Evolutionary conservation across 2,888 invertebrate genomes (phyloP).

Genomic region (Ectemnius lituratus): DNA sequence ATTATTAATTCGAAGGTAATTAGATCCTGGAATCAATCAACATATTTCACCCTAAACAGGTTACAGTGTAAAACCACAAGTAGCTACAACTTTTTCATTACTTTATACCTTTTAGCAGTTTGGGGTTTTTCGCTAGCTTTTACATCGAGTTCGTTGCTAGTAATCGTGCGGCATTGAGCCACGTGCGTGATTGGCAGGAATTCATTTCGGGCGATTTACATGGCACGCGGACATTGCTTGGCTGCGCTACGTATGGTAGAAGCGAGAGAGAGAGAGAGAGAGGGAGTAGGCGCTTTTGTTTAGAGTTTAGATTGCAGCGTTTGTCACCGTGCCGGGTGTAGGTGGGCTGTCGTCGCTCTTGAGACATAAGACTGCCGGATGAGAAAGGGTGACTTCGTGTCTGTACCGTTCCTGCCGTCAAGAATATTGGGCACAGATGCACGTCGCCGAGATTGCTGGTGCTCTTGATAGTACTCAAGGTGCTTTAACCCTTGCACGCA

Average conservation of each 20-base stretch:
- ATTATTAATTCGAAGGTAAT: no score
- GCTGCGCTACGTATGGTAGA: constrained; percentile 47
- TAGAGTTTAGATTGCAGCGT: constrained; percentile 57
- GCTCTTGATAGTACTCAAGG: constrained; percentile 62
- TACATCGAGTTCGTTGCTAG: constrained; percentile 8
- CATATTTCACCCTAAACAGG: no score
- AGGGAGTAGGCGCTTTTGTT: constrained; percentile 58
- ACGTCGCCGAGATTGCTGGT: constrained; percentile 64
- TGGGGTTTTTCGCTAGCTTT: constrained; percentile 29
- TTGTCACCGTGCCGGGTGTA: constrained; percentile 61
- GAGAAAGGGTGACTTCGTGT: constrained; percentile 31
- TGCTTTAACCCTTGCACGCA: constrained; percentile 22
- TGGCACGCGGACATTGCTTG: constrained; percentile 66
- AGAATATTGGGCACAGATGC: constrained; percentile 72
- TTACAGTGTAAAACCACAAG: no score
- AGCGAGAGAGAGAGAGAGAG: no score
- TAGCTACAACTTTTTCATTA: no score
- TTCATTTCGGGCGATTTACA: constrained; percentile 69
- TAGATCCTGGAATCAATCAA: no score
- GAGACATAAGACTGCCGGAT: constrained; percentile 46
- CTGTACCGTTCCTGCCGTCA: constrained; percentile 6
- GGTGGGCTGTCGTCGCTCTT: constrained; percentile 45
- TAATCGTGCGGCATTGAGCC: constrained; percentile 44
- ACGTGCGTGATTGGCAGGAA: constrained; percentile 68
- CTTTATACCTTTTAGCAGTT: neutral